Evolutionary conservation across 2,113 vertebrate genomes (phyloP).

Genomic region (Phylloscopus whistleri): DNA sequence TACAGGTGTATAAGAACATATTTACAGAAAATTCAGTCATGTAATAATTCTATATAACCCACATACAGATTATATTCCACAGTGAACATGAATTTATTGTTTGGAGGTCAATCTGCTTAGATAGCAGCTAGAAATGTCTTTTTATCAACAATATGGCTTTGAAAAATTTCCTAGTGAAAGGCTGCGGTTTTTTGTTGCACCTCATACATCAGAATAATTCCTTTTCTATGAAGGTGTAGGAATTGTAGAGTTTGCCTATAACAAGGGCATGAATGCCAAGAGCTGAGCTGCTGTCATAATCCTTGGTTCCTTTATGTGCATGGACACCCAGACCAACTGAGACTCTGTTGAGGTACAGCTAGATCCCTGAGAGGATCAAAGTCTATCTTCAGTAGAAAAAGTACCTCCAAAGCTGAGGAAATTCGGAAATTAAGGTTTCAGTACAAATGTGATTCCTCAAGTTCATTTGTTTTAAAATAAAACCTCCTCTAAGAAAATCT

Average conservation of each 20-base stretch:
- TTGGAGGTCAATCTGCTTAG: not conserved
- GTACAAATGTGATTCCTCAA: not conserved
- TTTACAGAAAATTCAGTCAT: not conserved
- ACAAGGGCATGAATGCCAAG: not conserved
- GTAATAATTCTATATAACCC: not conserved
- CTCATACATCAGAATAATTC: not conserved
- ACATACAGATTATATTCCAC: not conserved
- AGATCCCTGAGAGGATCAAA: not conserved
- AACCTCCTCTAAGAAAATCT: not conserved
- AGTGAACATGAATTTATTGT: not conserved
- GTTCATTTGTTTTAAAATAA: not conserved
- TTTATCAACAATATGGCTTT: not conserved
- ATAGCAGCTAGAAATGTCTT: not conserved
- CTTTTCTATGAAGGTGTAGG: not conserved
- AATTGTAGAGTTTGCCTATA: not conserved
- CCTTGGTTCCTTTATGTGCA: not conserved
- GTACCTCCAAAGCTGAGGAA: not conserved
- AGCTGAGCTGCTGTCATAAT: not conserved
- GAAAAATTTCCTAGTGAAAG: not conserved
- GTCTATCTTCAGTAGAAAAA: not conserved
- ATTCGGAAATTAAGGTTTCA: not conserved
- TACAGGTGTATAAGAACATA: not conserved
- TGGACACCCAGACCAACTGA: not conserved
- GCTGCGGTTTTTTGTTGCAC: not conserved
- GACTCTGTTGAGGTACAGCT: not conserved